Evolutionary conservation across 2,797 vertebrate genomes (phyloP).

Genomic region (Propithecus perrieri): DNA sequence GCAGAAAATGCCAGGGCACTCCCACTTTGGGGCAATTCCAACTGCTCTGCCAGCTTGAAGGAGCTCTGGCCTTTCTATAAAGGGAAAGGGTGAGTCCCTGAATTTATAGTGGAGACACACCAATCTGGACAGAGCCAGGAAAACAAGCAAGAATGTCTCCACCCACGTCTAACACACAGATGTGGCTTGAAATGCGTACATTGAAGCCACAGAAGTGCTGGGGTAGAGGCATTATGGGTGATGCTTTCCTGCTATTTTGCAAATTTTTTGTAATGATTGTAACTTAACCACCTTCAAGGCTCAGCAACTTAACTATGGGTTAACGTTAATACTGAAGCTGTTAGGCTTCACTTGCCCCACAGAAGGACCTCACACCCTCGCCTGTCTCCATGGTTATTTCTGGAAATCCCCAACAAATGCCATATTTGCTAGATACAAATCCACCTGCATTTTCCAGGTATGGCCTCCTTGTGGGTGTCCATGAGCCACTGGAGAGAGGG

Average conservation of each 20-base stretch:
- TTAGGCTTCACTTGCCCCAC: background rate
- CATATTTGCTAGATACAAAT: background rate
- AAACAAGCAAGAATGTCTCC: background rate
- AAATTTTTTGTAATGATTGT: background rate
- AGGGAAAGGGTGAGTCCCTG: background rate
- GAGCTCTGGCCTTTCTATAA: background rate
- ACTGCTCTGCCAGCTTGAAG: background rate
- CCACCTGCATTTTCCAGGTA: background rate
- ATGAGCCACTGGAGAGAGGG: background rate
- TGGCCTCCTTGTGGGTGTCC: background rate
- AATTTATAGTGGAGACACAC: background rate
- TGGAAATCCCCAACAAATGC: background rate
- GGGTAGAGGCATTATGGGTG: background rate
- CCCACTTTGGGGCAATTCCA: background rate
- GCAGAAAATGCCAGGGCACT: background rate
- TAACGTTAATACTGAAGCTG: background rate
- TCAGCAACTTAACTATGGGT: background rate
- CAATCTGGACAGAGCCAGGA: background rate
- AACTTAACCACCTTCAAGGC: background rate
- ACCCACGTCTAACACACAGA: background rate
- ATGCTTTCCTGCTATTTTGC: background rate
- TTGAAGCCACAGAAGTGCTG: background rate
- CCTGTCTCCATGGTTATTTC: background rate
- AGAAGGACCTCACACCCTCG: background rate
- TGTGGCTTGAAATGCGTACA: background rate